Evolutionary conservation across 2,797 vertebrate genomes (phyloP).

Genomic region (Synaphobranchus kaupii): DNA sequence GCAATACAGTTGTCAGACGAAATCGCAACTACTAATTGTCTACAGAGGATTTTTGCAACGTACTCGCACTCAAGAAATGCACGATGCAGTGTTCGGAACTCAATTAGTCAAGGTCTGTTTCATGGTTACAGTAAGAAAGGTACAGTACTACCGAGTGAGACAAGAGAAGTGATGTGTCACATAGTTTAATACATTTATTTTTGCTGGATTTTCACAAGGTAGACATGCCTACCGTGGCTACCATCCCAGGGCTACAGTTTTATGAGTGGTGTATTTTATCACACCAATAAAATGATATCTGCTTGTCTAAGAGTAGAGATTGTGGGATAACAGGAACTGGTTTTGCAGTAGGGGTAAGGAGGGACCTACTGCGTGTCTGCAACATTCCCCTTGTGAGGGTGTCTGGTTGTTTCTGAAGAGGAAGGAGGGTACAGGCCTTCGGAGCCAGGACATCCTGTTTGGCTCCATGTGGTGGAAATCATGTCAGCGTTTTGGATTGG

Average conservation of each 20-base stretch:
- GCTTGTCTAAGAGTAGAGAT: neutral
- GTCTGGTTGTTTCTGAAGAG: conserved; percentile 47
- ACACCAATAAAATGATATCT: conserved; percentile 9
- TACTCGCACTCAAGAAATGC: conserved; percentile 28
- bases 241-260: neutral
- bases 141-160: neutral
- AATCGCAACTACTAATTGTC: conserved; percentile 38
- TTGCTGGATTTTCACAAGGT: neutral
- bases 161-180: neutral
- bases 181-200: neutral
- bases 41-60: conserved; percentile 34
- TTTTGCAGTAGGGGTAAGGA: neutral
- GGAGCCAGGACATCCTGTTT: conserved; percentile 78
- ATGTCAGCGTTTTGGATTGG: conserved; percentile 60
- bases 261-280: neutral
- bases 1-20: conserved; percentile 45
- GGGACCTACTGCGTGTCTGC: neutral
- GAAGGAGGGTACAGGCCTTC: conserved; percentile 64
- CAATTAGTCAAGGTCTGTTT: conserved; percentile 38
- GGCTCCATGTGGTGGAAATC: conserved; percentile 69
- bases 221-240: neutral
- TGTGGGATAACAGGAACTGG: neutral
- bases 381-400: conserved; percentile 1
- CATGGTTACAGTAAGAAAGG: conserved; percentile 21
- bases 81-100: conserved; percentile 18